These are phyloP conservation scores for Drosophila tristis DNA, from an alignment of 1,140 invertebrate species.

Conservation along the genomic window DNA sequence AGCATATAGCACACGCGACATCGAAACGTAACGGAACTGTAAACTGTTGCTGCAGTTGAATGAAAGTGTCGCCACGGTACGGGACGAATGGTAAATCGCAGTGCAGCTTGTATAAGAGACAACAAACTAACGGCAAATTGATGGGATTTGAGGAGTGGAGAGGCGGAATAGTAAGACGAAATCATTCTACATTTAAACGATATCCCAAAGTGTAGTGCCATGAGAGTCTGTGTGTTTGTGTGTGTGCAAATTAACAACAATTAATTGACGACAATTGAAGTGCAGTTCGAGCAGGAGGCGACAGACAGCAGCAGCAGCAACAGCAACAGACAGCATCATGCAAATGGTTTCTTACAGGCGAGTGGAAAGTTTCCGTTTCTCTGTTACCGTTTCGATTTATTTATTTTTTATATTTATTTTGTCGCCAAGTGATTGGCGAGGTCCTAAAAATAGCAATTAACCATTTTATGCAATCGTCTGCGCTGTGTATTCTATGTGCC, in stretches of 20 bases:
- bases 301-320: conserved; percentile 29
- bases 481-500: conserved; percentile 21
- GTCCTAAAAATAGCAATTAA: conserved; percentile 76
- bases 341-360: conserved; percentile 59
- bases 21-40: conserved; percentile 13
- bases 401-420: conserved; percentile 19
- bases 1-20: conserved; percentile 13
- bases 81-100: conserved; percentile 1
- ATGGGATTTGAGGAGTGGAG: not conserved
- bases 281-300: conserved; percentile 37
- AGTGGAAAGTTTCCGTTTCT: conserved; percentile 72
- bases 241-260: conserved; percentile 53
- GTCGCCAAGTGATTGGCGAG: conserved; percentile 46
- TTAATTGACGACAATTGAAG: conserved; percentile 78
- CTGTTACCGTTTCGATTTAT: conserved; percentile 58
- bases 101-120: not conserved
- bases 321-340: conserved; percentile 29
- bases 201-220: conserved; percentile 40
- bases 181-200: conserved; percentile 5
- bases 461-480: conserved; percentile 70
- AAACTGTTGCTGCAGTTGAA: conserved; percentile 19
- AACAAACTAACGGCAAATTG: not conserved
- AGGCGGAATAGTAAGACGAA: not conserved
- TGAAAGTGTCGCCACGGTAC: conserved; percentile 7
- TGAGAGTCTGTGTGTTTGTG: conserved; percentile 9